phyloP scores from a whole-genome alignment of 2,113 vertebrate genomes.

The Seriola rivoliana region DNA sequence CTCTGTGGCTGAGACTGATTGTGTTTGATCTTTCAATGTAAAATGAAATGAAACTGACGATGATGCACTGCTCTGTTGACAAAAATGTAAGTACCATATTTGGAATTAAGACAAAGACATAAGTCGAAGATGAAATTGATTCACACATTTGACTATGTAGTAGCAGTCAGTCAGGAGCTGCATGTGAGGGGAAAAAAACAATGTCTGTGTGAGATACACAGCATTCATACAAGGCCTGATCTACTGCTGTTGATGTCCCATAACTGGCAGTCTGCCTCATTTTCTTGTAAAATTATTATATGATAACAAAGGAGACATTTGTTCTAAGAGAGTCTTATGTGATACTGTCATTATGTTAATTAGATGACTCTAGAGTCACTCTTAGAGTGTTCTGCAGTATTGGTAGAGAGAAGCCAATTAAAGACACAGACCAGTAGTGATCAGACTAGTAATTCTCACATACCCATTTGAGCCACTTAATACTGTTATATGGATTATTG shows the following conservation, averaged over 20 bases:
- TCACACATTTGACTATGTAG: not conserved
- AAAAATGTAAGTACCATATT: not conserved
- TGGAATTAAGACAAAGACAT: not conserved
- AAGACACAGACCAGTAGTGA: constrained; percentile 3
- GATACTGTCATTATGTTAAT: constrained; percentile 40
- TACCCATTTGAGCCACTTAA: not conserved
- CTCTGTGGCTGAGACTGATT: not conserved
- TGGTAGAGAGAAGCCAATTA: constrained; percentile 36
- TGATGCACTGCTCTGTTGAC: not conserved
- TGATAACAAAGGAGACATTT: constrained; percentile 36
- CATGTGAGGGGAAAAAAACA: not conserved
- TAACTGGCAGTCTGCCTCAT: not conserved
- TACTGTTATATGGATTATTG: constrained; percentile 23
- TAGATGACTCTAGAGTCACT: constrained; percentile 25
- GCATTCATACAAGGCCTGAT: not conserved
- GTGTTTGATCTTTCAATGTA: not conserved
- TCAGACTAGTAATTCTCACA: constrained; percentile 13
- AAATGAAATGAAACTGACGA: not conserved
- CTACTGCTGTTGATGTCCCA: not conserved
- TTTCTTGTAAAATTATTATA: constrained; percentile 25
- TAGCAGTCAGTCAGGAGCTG: not conserved
- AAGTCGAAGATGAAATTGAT: not conserved
- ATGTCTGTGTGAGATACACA: not conserved
- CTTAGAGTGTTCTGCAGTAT: not conserved
- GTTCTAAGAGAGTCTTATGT: constrained; percentile 6